Conservation (phyloP, 2,113 vertebrate species). For the Muscicapa adusta region DNA sequence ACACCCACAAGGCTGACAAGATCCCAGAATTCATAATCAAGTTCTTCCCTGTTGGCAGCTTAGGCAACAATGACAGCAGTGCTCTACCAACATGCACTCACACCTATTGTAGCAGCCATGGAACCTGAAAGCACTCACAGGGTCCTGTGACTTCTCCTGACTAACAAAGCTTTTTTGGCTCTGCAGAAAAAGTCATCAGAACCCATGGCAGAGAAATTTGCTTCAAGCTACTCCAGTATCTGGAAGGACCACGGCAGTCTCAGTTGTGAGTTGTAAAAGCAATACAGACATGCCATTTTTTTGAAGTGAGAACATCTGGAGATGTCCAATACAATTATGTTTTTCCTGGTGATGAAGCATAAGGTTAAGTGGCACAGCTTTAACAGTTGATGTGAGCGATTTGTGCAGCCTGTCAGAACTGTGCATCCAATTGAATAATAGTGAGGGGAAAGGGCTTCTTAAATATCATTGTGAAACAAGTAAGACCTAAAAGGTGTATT, state of each 20-base stretch:
- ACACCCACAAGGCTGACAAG: not conserved
- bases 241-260: not conserved
- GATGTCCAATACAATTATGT: not conserved
- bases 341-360: not conserved
- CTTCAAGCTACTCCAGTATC: not conserved
- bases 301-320: conserved; percentile 35
- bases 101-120: not conserved
- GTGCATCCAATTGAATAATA: not conserved
- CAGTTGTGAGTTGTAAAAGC: not conserved
- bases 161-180: not conserved
- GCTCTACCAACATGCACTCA: not conserved
- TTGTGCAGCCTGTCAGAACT: not conserved
- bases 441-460: not conserved
- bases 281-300: not conserved
- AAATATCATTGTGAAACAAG: not conserved
- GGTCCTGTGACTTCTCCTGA: not conserved
- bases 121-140: not conserved
- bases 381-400: not conserved
- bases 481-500: not conserved
- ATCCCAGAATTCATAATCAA: not conserved
- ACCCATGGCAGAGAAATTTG: not conserved
- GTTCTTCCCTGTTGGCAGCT: not conserved
- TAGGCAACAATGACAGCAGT: not conserved
- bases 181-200: not conserved
- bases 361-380: not conserved